Evolutionary conservation across 2,113 vertebrate species (phyloP), one percentile per base, ranked within the genome.

Genomic region (Rostratula benghalensis): DNA sequence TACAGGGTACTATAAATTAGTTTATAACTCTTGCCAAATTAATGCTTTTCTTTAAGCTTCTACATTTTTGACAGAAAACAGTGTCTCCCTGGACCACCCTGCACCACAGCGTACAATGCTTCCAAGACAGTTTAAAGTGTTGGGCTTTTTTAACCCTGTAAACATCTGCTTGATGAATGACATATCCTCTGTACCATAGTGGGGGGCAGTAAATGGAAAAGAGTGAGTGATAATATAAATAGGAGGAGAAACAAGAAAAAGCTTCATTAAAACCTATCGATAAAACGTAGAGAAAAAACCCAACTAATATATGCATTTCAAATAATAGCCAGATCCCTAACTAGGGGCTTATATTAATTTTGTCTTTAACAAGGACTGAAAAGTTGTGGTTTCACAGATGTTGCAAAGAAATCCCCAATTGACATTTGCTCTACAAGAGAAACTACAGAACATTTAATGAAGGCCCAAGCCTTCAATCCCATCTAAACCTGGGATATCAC

Each of bases 1-100:
- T 59, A 68, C 33, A 75, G 57, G 76, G 83, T 68, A 92, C 91
- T 95, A 90, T 74, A 93, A 83, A 93, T 87, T 43, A 77, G 25
- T 50, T 77, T 93, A 35, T 43, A 86, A 45, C 39, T 89, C 56
- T 39, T 93, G 75, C 71, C 85, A 97, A 88, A 92, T 74, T 81
- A 86, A 75, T 54, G 67, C 41, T 83, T 96, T 77, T 89, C 11
- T 96, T 93, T 87, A 92, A 92, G 64, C 57, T 78, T 85, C 83
- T 87, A 43, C 33, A 61, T 90, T 93, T 96, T 88, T 64, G 46
- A 90, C 74, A 64, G 41, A 70, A 75, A 96, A 93, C 13, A 1
- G 67, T 80, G 50, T 88, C 84, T 91, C 87, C 64, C 41, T 73
- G 41, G 82, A 67, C 33, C 50, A 68, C 54, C 41, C 43, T 80